phyloP scores from a whole-genome alignment of 2,888 invertebrate genomes.

The Orthosia gothica region DNA sequence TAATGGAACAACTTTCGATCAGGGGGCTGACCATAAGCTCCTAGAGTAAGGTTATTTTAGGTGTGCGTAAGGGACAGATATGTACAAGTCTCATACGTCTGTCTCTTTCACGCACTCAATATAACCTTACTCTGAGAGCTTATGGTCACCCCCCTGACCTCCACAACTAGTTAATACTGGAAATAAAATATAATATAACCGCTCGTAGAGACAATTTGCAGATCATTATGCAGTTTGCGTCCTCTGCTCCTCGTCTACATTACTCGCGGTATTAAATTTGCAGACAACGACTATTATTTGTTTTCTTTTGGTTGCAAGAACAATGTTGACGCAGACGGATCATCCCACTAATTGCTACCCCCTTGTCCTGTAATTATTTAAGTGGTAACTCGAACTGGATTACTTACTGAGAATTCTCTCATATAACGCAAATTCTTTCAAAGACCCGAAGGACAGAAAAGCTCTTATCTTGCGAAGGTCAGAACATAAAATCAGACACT shows the following conservation, averaged over 20 bases:
- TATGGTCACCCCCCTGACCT: no score
- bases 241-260: background rate
- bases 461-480: conserved; percentile 7
- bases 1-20: no score
- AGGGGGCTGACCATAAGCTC: no score
- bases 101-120: no score
- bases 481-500: conserved; percentile 7
- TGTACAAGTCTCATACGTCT: no score
- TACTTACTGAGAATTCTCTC: conserved; percentile 25
- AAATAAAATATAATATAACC: background rate
- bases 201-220: background rate
- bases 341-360: conserved; percentile 34
- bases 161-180: background rate
- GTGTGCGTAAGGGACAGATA: no score
- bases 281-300: conserved; percentile 19
- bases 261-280: conserved; percentile 22
- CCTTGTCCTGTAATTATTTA: background rate
- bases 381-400: conserved; percentile 32
- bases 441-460: conserved; percentile 10
- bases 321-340: conserved; percentile 52
- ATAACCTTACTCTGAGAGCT: no score
- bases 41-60: no score
- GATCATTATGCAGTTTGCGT: conserved; percentile 22
- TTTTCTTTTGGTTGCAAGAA: conserved; percentile 34
- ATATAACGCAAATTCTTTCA: conserved; percentile 26